Evolutionary conservation across 2,888 invertebrate genomes (phyloP).

Genomic region (Lasioglossum vierecki): DNA sequence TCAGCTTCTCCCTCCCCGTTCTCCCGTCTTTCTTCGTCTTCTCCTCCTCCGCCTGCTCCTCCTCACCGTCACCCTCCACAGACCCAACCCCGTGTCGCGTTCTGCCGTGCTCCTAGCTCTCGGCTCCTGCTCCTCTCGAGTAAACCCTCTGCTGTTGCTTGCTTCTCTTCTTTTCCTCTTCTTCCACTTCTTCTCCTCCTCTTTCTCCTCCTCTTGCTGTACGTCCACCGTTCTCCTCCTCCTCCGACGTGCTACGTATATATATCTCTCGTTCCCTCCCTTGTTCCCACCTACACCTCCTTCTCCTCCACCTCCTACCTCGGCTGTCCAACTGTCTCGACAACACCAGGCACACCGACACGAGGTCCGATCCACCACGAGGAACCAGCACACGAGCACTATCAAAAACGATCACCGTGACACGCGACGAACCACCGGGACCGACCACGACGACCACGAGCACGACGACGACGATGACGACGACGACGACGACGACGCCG

Average conservation of each 20-base stretch:
- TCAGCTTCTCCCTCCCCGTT: constrained; percentile 24
- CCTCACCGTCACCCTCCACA: constrained; percentile 25
- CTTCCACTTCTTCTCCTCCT: neutral
- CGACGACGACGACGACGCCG: constrained; percentile 37
- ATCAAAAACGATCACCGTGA: constrained; percentile 60
- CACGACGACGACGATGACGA: neutral
- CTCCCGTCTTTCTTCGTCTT: constrained; percentile 45
- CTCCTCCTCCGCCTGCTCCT: constrained; percentile 33
- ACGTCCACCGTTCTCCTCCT: neutral
- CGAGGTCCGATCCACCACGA: constrained; percentile 55
- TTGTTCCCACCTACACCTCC: neutral
- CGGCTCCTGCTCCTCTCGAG: neutral
- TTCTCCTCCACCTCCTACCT: neutral
- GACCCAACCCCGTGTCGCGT: constrained; percentile 47
- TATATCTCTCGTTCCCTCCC: neutral
- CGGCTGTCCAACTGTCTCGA: constrained; percentile 24
- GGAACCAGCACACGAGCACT: constrained; percentile 51
- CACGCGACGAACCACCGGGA: constrained; percentile 24
- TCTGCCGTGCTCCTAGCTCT: constrained; percentile 32
- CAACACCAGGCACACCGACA: constrained; percentile 41
- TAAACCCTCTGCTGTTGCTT: neutral
- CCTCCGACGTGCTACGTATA: neutral
- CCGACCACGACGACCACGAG: constrained; percentile 27
- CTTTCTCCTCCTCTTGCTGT: neutral
- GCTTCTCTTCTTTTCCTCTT: neutral